Evolutionary conservation across 2,113 vertebrate species (phyloP), one percentile per base, ranked within the genome.

Genomic region (Eudorcas thomsonii): DNA sequence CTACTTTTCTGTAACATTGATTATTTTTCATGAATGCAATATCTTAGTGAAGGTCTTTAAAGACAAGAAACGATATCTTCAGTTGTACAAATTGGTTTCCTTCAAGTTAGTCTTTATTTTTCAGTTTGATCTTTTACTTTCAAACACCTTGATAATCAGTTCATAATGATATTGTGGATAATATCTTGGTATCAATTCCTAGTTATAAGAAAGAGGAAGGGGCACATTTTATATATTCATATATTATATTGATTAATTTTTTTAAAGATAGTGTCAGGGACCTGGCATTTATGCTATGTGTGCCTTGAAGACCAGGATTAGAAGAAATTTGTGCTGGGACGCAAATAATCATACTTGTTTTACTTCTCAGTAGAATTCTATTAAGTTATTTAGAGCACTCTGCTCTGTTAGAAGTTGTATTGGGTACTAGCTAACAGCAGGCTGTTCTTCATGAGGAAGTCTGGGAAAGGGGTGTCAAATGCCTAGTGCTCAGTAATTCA

Each of bases 241-340:
- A 77, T 48, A 89, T 10, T 13, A 23, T 82, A 23, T n/a, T 77
- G 39, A 28, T 67, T 86, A 43, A 33, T 4, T 83, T 48, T 80
- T 55, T 59, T 83, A 36, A 96, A 62, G 50, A 4, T 48, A 81
- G 87, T 43, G 54, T 54, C 78, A 33, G 36, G 11, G n/a, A 87
- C 23, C 33, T 83, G 83, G 45, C 21, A 50, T 96, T 93, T 62
- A 89, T 50, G 48, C 39, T 52, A n/a, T 7, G 5, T 67, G 59
- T 82, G 43, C 33, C 87, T 90, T 90, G 90, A 60, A 80, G 83
- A 95, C 88, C 33, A 92, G 28, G 95, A 92, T 96, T 89, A 88
- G 67, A 52, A 64, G n/a, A 43, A 36, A 95, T 78, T 85, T 60
- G 54, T 30, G 13, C 5, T 67, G 33, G 55, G 11, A 4, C 45